Base-by-base conservation (phyloP, 2,113 vertebrate species). In the Colistium nudipinnis region DNA sequence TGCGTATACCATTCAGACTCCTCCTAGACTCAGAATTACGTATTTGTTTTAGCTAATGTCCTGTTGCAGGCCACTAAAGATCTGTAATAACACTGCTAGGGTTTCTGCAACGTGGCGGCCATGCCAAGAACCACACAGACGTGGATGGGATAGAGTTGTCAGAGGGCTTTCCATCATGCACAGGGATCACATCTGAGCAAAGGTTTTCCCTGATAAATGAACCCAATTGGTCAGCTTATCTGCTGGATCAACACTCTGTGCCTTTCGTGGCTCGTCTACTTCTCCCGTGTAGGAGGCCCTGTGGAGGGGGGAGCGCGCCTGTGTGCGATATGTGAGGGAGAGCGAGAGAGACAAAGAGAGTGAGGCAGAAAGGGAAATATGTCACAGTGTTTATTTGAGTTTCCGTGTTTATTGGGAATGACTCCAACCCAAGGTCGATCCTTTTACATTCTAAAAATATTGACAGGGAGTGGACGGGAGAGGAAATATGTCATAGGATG, bases 401-500 rank as follows among this genome's bases (percentile, higher is more conserved):
- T 93, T 81, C 78, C 82, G 83, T 86, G 87, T 90, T 92, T 91
- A 88, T 87, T 91, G 84, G 91, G 84, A 84, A 70, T 89, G 90
- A 88, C 88, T 91, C 63, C 65, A 54, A 62, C 74, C 67, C 70
- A 72, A 49, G 49, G 81, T 89, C 92, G 90, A 89, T 88, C 70
- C 64, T 57, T n/a, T 84, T 87, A 79, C 76, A 87, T 90, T 90
- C 87, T 87, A 88, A 82, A 91, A 78, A 81, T 87, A 87, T 61
- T 93, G 73, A 4, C 86, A 87, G 53, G 55, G 73, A 55, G 4
- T n/a, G 38, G 43, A 69, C 51, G 55, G 59, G 72, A 59, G 17
- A 27, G 70, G 24, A 57, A 36, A 14, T 35, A 56, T 48, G 53
- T 62, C 54, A 70, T 67, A 22, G 16, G n/a, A 20, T 4, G 30